A percentile compares a stretch with the other conserved stretches of the same genome.
Conservation (phyloP, 2,888 invertebrate species). For the Caenorhabditis uteleia region DNA sequence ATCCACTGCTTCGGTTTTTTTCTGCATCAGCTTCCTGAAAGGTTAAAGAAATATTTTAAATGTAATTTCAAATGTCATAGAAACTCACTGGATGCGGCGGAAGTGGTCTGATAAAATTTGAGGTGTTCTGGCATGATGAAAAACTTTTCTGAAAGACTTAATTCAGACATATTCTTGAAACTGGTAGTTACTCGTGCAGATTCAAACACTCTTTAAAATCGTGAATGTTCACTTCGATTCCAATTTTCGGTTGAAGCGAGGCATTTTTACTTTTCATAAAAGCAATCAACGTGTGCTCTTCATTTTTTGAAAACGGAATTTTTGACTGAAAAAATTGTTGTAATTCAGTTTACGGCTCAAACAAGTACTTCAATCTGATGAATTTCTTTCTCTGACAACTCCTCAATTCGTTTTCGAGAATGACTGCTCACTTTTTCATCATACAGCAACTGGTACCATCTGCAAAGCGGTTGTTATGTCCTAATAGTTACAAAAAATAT, state of each 20-base stretch:
- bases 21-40: too few relatives aligned
- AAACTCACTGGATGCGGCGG: too few relatives aligned
- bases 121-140: constrained; percentile 86
- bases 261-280: too few relatives aligned
- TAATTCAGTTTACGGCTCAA: constrained; percentile 69
- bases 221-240: too few relatives aligned
- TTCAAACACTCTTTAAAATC: too few relatives aligned
- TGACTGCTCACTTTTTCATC: constrained; percentile 84
- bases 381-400: constrained; percentile 33
- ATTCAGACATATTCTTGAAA: too few relatives aligned
- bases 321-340: constrained; percentile 85
- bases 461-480: not conserved
- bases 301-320: constrained; percentile 86
- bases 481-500: not conserved
- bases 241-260: too few relatives aligned
- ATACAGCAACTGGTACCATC: constrained; percentile 91
- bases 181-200: too few relatives aligned
- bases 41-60: too few relatives aligned
- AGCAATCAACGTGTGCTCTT: constrained; percentile 85
- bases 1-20: not conserved
- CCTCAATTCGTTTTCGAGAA: constrained; percentile 52
- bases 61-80: too few relatives aligned
- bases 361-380: constrained; percentile 20
- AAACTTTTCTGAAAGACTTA: constrained; percentile 80
- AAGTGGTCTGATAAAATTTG: constrained; percentile 82